phyloP scores from a whole-genome alignment of 2,888 invertebrate genomes.

The Tetrapedia diversipes region DNA sequence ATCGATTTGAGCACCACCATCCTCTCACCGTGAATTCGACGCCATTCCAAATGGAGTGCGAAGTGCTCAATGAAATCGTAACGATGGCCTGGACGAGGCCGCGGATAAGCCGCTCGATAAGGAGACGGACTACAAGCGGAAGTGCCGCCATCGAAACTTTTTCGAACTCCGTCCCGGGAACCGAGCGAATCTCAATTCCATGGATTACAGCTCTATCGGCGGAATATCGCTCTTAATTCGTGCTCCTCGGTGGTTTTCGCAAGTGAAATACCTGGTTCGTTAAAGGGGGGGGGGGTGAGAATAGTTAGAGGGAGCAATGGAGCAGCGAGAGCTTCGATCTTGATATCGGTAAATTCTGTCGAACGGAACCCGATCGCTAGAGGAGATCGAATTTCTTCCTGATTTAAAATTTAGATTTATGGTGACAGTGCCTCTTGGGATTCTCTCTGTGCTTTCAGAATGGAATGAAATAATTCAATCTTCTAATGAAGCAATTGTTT shows the following conservation, averaged over 20 bases:
- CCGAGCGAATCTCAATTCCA: slow-evolving; percentile 1
- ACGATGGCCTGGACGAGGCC: slow-evolving; percentile 22
- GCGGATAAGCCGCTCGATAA: slow-evolving; percentile 36
- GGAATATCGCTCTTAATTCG: neutral
- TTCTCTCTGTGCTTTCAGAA: too few relatives aligned
- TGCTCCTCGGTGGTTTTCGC: neutral
- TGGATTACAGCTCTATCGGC: neutral
- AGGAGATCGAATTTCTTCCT: too few relatives aligned
- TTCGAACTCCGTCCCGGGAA: slow-evolving; percentile 6
- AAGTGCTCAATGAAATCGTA: neutral
- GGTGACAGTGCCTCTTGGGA: too few relatives aligned
- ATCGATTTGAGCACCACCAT: too few relatives aligned
- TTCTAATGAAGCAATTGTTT: too few relatives aligned
- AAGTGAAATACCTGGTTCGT: neutral
- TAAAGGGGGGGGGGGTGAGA: neutral
- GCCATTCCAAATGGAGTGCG: neutral
- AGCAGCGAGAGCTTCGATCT: neutral
- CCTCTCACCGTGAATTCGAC: slow-evolving; percentile 1
- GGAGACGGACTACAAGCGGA: too few relatives aligned
- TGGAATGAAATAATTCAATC: too few relatives aligned
- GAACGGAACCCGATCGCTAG: too few relatives aligned
- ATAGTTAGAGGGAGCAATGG: neutral
- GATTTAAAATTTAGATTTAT: too few relatives aligned
- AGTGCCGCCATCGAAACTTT: slow-evolving; percentile 10
- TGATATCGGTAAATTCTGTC: too few relatives aligned